phyloP scores from a whole-genome alignment of 2,113 vertebrate genomes.

The Nothoprocta perdicaria region DNA sequence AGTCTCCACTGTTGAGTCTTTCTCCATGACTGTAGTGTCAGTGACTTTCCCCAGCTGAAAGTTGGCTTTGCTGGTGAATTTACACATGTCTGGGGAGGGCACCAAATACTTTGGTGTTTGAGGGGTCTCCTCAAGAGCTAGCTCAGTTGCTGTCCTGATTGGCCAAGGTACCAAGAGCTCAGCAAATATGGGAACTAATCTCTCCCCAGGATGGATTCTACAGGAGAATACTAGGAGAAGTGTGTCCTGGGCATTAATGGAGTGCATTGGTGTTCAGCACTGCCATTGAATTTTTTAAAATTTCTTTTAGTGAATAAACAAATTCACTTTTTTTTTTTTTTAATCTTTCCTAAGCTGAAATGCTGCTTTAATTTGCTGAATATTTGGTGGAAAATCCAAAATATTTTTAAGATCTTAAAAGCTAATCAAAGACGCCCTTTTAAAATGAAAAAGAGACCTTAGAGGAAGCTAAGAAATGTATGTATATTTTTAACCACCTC shows the following conservation, averaged over 20 bases:
- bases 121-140: neutral
- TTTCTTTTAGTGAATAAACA: neutral
- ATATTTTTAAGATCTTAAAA: conserved; percentile 14
- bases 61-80: neutral
- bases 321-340: neutral
- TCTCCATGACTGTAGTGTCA: neutral
- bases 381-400: neutral
- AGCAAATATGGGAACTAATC: neutral
- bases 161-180: neutral
- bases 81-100: neutral
- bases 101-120: neutral
- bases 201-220: neutral
- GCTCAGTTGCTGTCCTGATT: neutral
- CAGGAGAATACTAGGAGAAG: neutral
- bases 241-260: neutral
- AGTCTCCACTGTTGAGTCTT: neutral
- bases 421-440: neutral
- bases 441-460: neutral
- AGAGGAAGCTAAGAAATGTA: neutral
- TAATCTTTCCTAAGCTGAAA: neutral
- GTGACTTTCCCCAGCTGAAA: neutral
- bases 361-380: neutral
- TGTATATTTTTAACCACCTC: neutral
- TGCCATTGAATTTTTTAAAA: neutral
- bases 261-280: neutral